Evolutionary conservation across 1,140 invertebrate genomes (phyloP), one percentile per base, ranked within the genome.

Genomic region (Plectus sambesii): DNA sequence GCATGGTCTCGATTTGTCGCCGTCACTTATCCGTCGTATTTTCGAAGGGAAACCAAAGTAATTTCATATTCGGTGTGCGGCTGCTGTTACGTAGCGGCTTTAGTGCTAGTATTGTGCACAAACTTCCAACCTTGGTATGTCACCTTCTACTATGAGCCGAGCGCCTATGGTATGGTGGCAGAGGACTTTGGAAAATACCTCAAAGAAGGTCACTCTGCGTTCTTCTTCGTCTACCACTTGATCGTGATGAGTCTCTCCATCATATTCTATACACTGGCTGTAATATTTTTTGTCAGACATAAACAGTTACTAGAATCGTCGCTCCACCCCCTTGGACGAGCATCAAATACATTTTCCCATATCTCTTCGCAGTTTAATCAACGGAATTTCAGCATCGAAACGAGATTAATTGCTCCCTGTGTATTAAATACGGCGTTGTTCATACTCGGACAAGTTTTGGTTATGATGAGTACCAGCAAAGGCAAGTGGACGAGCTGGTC

Each of bases 121-220:
- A 61, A 63, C 41, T 63, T 63, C 44, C 61, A 64, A 49, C 49
- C 58, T 17, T 63, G 61, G 61, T 63, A 64, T 39, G 62, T 65
- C 3, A 58, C 58, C 27, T 63, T 63, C 53, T 63, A 63, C 47
- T 63, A 55, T 36, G 61, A 63, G 26, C 61, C 61, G n/a, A 49
- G 47, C 8, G 35, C 47, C 20, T 63, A 65, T 39, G 61, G 61
- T 17, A 64, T 63, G 62, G 48, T 63, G 2, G 57, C 58, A 8
- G 61, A 63, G 44, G 46, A 63, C 50, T 63, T 63, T 43, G 24
- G 35, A 8, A 50, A 61, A 27, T 63, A 64, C 42, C 24, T 63
- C 8, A 59, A 47, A 5, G 59, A 55, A 25, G 61, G 61, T 2
- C 61, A 63, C 42, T 59, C 59, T 2, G 40, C 60, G 17, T 58